These are phyloP conservation scores for Thunnus albacares DNA, from an alignment of 2,797 vertebrate species.

Conservation along the genomic window DNA sequence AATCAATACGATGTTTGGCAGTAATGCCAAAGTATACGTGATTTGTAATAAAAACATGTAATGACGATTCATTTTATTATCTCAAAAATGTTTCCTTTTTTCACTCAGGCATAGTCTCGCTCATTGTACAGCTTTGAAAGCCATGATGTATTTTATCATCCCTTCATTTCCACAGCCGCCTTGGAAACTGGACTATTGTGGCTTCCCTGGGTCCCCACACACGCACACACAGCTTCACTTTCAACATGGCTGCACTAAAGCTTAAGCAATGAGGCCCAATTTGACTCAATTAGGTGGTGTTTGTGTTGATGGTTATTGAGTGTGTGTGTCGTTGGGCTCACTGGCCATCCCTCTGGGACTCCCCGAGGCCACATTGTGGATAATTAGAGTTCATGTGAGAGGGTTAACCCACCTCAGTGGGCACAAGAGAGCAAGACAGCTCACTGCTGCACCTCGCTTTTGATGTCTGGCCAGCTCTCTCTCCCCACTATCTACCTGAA, in stretches of 20 bases:
- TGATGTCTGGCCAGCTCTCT: constrained; percentile 82
- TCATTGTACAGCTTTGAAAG: too few relatives aligned
- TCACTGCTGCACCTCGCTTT: constrained; percentile 77
- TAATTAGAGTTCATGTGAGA: constrained; percentile 84
- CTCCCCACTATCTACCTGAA: constrained; percentile 85
- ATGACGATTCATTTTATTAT: background rate
- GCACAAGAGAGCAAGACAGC: constrained; percentile 66
- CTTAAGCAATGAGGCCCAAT: constrained; percentile 76
- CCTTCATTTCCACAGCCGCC: background rate
- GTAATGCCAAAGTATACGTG: too few relatives aligned
- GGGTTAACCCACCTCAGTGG: constrained; percentile 83
- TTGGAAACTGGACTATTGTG: background rate
- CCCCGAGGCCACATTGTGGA: constrained; percentile 74
- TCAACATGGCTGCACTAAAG: constrained; percentile 54
- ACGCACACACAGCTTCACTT: constrained; percentile 28
- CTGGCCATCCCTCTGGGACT: constrained; percentile 68
- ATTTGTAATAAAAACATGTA: too few relatives aligned
- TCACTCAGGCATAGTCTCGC: background rate
- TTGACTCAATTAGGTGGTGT: constrained; percentile 79
- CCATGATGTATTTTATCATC: background rate
- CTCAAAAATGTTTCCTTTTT: background rate
- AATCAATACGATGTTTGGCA: background rate
- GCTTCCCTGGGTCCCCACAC: constrained; percentile 10
- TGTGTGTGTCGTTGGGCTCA: constrained; percentile 59
- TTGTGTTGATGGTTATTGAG: constrained; percentile 82